A percentile compares a stretch with the other conserved stretches of the same genome.
phyloP scores from a whole-genome alignment of 2,797 vertebrate genomes.

The Scyliorhinus canicula region DNA sequence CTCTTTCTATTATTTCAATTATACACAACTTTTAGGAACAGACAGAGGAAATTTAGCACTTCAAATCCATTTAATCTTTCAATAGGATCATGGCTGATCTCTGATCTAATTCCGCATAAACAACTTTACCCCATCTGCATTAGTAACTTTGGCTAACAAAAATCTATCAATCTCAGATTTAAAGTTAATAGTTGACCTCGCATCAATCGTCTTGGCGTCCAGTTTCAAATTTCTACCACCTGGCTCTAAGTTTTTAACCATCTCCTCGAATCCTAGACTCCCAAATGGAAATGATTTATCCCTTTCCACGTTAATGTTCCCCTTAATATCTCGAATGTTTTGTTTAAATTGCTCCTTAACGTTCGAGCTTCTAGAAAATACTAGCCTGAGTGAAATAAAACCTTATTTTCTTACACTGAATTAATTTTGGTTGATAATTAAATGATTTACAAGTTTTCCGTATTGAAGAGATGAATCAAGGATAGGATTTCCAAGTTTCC shows the following conservation, averaged over 20 bases:
- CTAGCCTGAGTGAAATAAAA: not conserved
- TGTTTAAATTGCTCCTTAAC: not conserved
- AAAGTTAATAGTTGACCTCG: not conserved
- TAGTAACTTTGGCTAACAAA: not conserved
- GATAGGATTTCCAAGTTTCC: not conserved
- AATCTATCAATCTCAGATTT: not conserved
- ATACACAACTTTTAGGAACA: not conserved
- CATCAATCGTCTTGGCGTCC: not conserved
- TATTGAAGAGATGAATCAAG: not conserved
- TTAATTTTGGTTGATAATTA: not conserved
- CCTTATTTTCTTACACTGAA: not conserved
- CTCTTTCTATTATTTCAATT: not conserved
- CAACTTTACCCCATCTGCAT: not conserved
- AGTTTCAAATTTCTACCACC: not conserved
- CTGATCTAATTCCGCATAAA: not conserved
- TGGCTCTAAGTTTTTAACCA: not conserved
- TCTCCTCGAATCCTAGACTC: not conserved
- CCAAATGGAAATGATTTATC: not conserved
- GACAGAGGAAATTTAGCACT: not conserved
- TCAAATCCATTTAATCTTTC: not conserved
- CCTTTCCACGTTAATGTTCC: not conserved
- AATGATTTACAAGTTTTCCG: not conserved
- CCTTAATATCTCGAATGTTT: not conserved
- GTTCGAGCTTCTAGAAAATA: not conserved
- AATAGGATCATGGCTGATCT: not conserved